Evolutionary conservation across 2,797 vertebrate genomes (phyloP), one percentile per base, ranked within the genome.

Genomic region (Smutsia temminckii): DNA sequence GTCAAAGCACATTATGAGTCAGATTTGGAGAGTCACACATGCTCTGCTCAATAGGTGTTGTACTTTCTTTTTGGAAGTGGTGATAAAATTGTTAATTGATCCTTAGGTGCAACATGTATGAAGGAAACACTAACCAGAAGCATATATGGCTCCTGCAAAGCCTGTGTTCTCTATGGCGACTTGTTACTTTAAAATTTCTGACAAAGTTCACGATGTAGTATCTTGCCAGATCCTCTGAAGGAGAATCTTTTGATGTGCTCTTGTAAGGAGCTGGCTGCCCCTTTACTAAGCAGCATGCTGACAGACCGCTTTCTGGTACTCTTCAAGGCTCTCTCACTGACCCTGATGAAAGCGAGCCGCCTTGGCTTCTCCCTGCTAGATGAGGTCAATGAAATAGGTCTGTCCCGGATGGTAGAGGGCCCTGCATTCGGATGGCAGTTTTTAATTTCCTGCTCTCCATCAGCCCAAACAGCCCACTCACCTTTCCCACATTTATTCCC

Each of bases 201-300:
- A 32, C 6, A 8, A 64, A 64, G 64, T 53, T 66, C 71, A 66
- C 34, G 64, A 61, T 42, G 42, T 32, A n/a, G 32, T 68, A 32
- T 87, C 79, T 80, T 92, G 66, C 91, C 95, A 96, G 74, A 81
- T 77, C 79, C 40, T 69, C 74, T 69, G 53, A 79, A 81, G 51
- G 83, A 80, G 80, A 88, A n/a, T 57, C 91, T 88, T 93, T 83
- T 95, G 95, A 95, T 95, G 93, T 91, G 42, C 20, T 92, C 87
- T 69, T 85, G 69, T 42, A 34, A 91, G 93, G 72, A 85, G 34
- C 34, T 25, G 25, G 20, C 71, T 13, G 29, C 61, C 57, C 66
- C 29, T 96, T 93, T 59, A 17, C 85, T 29, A 1, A 81, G 96
- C 37, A 81, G 5, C 21, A 37, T 18, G 51, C 63, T 49, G 81